Base-by-base conservation (phyloP, 2,113 vertebrate species). In the Scomber scombrus region DNA sequence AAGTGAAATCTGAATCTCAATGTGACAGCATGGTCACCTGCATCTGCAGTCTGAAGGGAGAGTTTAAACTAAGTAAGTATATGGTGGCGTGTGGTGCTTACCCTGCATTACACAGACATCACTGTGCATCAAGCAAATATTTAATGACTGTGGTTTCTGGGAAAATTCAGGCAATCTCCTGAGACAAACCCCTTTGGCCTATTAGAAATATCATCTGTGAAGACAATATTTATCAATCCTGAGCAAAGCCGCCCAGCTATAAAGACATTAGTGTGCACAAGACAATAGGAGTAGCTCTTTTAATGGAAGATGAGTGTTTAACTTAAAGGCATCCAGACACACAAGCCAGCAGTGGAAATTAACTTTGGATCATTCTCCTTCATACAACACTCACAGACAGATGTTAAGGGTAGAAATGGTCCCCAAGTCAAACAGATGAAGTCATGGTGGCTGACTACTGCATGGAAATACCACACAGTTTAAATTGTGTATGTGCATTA, bases 371-470 rank as follows among this genome's bases (percentile, higher is more conserved):
- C 51, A 9, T 40, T 9, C 34, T 40, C 34, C 34, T 40, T 9
- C 34, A 40, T 50, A 1, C 54, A 26, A 46, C 11, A 19, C 31
- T 47, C 14, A 49, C 62, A 56, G 29, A 62, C 57, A 64, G 73
- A 76, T 73, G 68, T 57, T 73, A 14, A 15, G 15, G 34, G 58
- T 16, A 57, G 73, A 69, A 63, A 50, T 45, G 62, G 45, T 76
- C 11, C 49, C 58, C 21, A 68, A 86, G 63, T 79, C 57, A 79
- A 87, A 84, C 49, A 71, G 54, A 78, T 85, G 80, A 80, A 78
- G 71, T 88, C 78, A 84, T 64, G 49, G 40, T 55, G 79, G 46
- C 31, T 71, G 0, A 51, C 60, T 65, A 11, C 6, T 62, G 34
- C 56, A 52, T n/a, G 18, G 29, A 6, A 73, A 68, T 4, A 55